Base-by-base conservation (phyloP, 2,888 invertebrate species). In the Choristoneura rosaceana region DNA sequence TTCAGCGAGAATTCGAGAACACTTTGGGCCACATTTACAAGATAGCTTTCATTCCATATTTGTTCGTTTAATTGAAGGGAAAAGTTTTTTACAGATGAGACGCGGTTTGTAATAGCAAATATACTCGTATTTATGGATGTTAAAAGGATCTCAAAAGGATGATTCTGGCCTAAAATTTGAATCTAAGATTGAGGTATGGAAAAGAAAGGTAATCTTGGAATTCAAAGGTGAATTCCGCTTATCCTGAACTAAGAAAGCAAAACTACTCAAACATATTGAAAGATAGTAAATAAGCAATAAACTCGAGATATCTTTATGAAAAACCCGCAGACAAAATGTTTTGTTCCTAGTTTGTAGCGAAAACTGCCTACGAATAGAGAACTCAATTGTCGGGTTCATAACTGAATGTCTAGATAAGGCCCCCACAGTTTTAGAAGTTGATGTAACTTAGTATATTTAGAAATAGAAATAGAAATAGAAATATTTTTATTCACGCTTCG, bases 1-100 rank as follows among this genome's bases (percentile, higher is more conserved):
- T 76, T 77, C 69, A 59, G 62, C 73, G 61, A 43, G 63, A 68
- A 67, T 75, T 74, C 55, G 52, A 63, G 62, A 25, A 38, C 8
- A 63, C 41, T 67, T 67, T 67, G 63, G 62, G 63, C 47, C 41
- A 58, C 71, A 63, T 68, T 71, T 71, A 68, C 47, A 67, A 71
- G 55, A 58, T 34, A 55, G 47, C 58, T 67, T 68, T 68, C 67
- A 58, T 68, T 67, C 47, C 41, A 71, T 25, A 25, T 68, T 71
- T 71, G 43, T 63, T 38, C 10, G 71, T 43, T 58, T 68, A 67
- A 63, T 68, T 47, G 58, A n/a, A 55, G 55, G 62, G 47, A 63
- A 59, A 68, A 68, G 17, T 58, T 38, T 43, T 61, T 62, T 55
- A 45, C 8, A 62, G 15, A 10, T 10, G 38, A 59, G 59, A 34